Evolutionary conservation across 2,113 vertebrate genomes (phyloP), one percentile per base, ranked within the genome.

Genomic region (Ptyas mucosa): DNA sequence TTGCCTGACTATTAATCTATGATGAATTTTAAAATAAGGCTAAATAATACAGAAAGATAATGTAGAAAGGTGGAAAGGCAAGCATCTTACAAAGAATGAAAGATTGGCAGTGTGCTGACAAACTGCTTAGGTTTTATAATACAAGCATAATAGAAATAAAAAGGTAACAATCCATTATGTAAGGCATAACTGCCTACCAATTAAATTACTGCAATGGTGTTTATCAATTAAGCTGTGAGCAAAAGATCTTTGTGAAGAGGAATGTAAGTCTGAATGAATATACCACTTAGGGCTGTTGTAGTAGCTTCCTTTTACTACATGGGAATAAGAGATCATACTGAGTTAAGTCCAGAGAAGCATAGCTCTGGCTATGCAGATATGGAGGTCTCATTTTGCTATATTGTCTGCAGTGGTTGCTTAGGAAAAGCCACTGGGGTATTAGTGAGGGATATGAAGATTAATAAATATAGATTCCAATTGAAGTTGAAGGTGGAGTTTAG

Each of bases 91-190:
- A 87, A 89, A 89, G 87, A 91, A 93, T 21, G 64, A 69, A 91
- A 92, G 29, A 85, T 89, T 55, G 91, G 21, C 39, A 21, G 23
- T 53, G 81, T 57, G 49, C 12, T 53, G 69, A 64, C 34, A 93
- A 93, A 85, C 75, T 52, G 81, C 91, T 94, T 90, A 43, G 49
- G 20, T 69, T 87, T 92, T 91, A 85, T 89, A 89, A 29, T 58
- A 12, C 21, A 89, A 46, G 81, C 69, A 86, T 90, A 93, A 93
- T 85, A 86, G 75, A 90, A 92, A 90, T 86, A 87, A 64, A 86
- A 93, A 93, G 88, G 89, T 89, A 93, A 93, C 75, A 93, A 86
- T n/a, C 43, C 92, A 90, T 93, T 90, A 86, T 12, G 43, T 93
- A 93, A 61, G n/a, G 46, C 18, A 81, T 90, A 93, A 93, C 53